Conservation (phyloP, 1,140 invertebrate genomes). For the Holotrichia oblita region DNA sequence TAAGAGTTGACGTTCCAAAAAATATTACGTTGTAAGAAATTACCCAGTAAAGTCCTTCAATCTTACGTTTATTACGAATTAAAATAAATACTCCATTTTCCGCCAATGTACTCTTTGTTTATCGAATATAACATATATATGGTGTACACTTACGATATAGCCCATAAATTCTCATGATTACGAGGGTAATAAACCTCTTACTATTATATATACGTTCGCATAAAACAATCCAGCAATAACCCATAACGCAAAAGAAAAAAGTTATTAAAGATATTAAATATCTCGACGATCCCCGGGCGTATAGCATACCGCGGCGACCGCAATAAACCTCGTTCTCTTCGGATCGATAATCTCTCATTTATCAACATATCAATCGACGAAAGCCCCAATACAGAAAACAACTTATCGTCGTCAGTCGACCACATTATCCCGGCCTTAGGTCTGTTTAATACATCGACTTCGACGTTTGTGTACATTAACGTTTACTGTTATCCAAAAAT, state of each 20-base stretch:
- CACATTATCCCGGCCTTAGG: too few species aligned
- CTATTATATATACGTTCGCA: neutral
- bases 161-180: neutral
- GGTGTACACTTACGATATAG: neutral
- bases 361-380: neutral
- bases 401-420: too few species aligned
- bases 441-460: too few species aligned
- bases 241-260: neutral
- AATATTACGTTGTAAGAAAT: too few species aligned
- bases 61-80: too few species aligned
- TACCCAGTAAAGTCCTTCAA: too few species aligned
- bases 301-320: neutral
- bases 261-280: conserved; percentile 22
- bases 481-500: too few species aligned
- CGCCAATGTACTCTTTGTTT: too few species aligned
- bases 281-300: neutral
- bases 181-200: neutral
- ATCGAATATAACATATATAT: too few species aligned
- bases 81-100: too few species aligned
- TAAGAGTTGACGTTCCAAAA: too few species aligned
- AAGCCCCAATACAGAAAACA: neutral
- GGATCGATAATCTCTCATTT: conserved; percentile 6
- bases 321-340: neutral
- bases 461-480: too few species aligned
- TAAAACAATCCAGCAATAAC: neutral